phyloP scores from a whole-genome alignment of 2,113 vertebrate genomes.

The Sinosuthora webbiana region DNA sequence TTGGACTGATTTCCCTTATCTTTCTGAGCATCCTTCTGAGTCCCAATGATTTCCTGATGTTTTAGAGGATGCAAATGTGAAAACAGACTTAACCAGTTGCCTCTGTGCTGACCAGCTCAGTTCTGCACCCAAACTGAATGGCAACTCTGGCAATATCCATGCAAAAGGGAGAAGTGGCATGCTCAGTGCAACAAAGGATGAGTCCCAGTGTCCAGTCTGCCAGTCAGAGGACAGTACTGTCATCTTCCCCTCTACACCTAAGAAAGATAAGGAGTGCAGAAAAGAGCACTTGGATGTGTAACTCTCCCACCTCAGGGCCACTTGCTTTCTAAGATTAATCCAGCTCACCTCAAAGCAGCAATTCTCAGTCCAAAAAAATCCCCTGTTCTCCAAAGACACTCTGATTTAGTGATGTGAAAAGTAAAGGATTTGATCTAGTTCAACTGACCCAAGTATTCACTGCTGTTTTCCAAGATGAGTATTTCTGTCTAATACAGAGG shows the following conservation, averaged over 20 bases:
- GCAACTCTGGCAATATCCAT: neutral
- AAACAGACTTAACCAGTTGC: neutral
- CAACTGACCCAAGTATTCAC: neutral
- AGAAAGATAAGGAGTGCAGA: neutral
- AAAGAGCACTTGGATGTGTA: neutral
- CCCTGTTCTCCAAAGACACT: neutral
- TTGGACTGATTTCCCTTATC: neutral
- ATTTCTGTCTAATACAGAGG: neutral
- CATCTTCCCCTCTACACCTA: neutral
- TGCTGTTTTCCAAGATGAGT: neutral
- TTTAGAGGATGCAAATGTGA: neutral
- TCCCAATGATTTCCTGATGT: fast-evolving
- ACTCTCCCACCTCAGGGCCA: neutral
- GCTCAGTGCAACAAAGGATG: neutral
- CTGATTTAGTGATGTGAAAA: neutral
- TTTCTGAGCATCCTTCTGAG: neutral
- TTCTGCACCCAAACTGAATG: neutral
- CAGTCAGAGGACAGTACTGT: neutral
- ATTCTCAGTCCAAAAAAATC: neutral
- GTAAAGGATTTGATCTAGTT: neutral
- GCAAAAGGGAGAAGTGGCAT: neutral
- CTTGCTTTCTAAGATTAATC: neutral
- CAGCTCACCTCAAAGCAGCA: neutral
- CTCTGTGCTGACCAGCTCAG: neutral
- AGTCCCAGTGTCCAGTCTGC: neutral